Conservation (phyloP, 2,797 vertebrate genomes). For the Coregonus suidteri region DNA sequence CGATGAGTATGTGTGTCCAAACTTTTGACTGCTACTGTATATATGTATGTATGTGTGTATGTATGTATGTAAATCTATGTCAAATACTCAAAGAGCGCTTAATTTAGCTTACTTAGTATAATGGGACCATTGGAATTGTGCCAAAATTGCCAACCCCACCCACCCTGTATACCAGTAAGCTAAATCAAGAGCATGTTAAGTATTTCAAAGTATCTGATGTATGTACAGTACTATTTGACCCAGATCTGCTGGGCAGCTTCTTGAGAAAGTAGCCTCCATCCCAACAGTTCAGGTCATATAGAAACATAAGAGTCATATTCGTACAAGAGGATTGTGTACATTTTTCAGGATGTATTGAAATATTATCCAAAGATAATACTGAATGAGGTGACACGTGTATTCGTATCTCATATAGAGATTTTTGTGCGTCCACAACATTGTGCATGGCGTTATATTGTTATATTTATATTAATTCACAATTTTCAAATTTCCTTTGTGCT, state of each 20-base stretch:
- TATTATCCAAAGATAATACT: slow-evolving; percentile 14
- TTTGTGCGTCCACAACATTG: slow-evolving; percentile 30
- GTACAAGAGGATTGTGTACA: not conserved
- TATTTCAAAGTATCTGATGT: not conserved
- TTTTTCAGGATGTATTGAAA: not conserved
- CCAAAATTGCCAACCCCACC: not conserved
- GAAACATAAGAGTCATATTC: slow-evolving; percentile 7
- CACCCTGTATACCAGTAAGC: not conserved
- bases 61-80: not conserved
- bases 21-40: too few relatives aligned
- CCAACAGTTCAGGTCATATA: slow-evolving; percentile 30
- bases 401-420: slow-evolving; percentile 15
- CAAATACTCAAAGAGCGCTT: not conserved
- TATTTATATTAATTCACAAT: not conserved
- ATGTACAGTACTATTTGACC: not conserved
- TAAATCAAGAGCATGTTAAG: not conserved
- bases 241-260: not conserved
- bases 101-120: not conserved
- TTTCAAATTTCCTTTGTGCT: slow-evolving; percentile 14
- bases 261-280: slow-evolving; percentile 6
- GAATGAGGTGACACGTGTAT: slow-evolving; percentile 33
- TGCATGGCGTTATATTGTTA: slow-evolving; percentile 30
- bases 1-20: too few relatives aligned
- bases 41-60: too few relatives aligned
- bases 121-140: not conserved